Base-by-base conservation (phyloP, 1,140 invertebrate genomes). In the Aphaenogaster ashmeadi region DNA sequence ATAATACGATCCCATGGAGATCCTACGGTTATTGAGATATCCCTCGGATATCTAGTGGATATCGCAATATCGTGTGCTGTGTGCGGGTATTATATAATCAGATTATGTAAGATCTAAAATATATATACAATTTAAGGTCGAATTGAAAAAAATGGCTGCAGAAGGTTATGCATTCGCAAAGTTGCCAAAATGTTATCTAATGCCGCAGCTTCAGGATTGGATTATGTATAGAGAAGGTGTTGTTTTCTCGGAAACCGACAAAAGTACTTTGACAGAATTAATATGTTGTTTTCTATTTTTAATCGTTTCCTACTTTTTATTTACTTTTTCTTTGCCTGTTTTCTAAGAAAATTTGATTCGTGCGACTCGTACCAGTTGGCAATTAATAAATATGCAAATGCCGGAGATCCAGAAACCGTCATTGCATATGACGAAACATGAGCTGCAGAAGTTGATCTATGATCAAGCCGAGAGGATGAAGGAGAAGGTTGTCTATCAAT, bases 151-250 rank as follows among this genome's bases (percentile, higher is more conserved):
- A 87, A 93, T 95, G 93, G 88, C 91, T 7, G 15, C 83, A 9
- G 91, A 95, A 90, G 93, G 92, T 41, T 94, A 89, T 67, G n/a
- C 92, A 47, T 94, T 95, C 41, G 92, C 94, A 8, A 94, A 93
- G 74, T 81, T 95, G 54, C 94, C 94, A 3, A 86, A 89, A 44
- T 94, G 93, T 85, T 74, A 93, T 54, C 83, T 88, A 58, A 88
- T 95, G 66, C 94, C 94, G 3, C 93, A 94, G 54, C 74, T 95
- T 50, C 88, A 84, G 64, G 91, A 90, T 6, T 95, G 94, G 94
- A 78, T 94, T 2, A 92, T 92, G 72, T 92, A 92, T 44, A 91
- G 94, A 78, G 86, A 92, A 72, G 94, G 94, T 36, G 54, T 94
- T 18, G 58, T 52, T 60, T 78, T 91, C 33, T 74, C 83, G 9